Evolutionary conservation across 2,888 invertebrate species (phyloP), one percentile per base, ranked within the genome.

Genomic region (Actias luna): DNA sequence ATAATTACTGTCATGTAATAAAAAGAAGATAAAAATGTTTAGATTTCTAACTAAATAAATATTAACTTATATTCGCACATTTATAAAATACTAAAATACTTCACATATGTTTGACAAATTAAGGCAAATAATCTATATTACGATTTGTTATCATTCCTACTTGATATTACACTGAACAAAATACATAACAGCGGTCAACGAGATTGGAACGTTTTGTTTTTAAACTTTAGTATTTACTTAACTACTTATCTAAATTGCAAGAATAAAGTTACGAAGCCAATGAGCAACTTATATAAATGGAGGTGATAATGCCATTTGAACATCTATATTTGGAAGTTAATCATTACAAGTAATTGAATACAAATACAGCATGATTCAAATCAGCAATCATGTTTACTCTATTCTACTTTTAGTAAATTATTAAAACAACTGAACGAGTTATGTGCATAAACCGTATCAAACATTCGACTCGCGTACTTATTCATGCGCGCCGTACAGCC

Each of bases 401-500:
- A 55, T 5, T 27, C 27, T 55, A 27, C 16, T 55, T 55, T 55
- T 55, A 55, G 55, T n/a, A 27, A 29, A 39, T 52, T 63, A 46
- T 59, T 63, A 50, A 61, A 59, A 64, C 33, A 64, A 46, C 58
- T 29, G 50, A 64, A 61, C 60, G 61, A 36, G 72, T 73, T 76
- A 70, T 69, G 73, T 65, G 63, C 72, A 68, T 61, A 59, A 64
- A 69, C 71, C 79, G 78, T 77, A 67, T 71, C 78, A 65, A 73
- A 72, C 68, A 74, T 75, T 79, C 66, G 76, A 73, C 69, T 68
- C 69, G 73, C 76, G 71, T 74, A 69, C 69, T 55, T 29, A 27
- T 29, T 77, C 73, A 72, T 71, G 77, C 77, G 73, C 71, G 46
- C 2, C 46, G 22, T 22, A 46, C 8, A 10, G 22, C 46, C 22